phyloP scores from a whole-genome alignment of 64 coral and sea anemone species.

The Astreopora myriophthalma region DNA sequence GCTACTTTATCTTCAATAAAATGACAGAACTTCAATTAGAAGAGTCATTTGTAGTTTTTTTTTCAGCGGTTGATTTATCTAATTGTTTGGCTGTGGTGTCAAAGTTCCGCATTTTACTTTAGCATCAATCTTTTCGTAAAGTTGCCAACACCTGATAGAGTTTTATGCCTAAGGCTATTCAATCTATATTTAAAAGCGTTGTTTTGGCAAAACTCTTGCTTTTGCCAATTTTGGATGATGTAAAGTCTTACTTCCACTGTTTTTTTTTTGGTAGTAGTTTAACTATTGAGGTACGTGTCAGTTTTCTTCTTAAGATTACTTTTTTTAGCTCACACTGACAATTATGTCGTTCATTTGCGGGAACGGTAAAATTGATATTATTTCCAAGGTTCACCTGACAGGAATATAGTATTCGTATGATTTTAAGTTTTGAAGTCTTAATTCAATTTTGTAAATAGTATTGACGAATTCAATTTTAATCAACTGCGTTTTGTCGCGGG shows the following conservation, averaged over 20 bases:
- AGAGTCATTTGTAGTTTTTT: constrained; percentile 31
- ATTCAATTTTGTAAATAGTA: background rate
- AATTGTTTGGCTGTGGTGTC: constrained; percentile 17
- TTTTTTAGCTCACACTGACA: background rate
- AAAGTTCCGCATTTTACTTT: constrained; percentile 1
- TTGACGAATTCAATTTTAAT: background rate
- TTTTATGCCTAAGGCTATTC: background rate
- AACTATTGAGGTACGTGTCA: background rate
- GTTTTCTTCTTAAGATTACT: background rate
- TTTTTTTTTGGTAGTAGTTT: background rate
- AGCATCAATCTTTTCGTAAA: background rate
- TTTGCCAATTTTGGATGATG: background rate
- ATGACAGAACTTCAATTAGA: constrained; percentile 22
- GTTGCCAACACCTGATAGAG: constrained; percentile 6
- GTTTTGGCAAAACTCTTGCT: background rate
- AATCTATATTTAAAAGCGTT: background rate
- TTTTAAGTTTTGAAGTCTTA: background rate
- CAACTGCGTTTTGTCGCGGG: background rate
- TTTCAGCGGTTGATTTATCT: constrained; percentile 19
- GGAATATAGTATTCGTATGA: background rate
- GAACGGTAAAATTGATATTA: background rate
- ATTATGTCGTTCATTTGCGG: background rate
- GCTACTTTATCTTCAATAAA: constrained; percentile 13
- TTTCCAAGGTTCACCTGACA: background rate
- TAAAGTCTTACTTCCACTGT: background rate